Evolutionary conservation across 2,113 vertebrate genomes (phyloP).

Genomic region (Chrysochloris asiatica): DNA sequence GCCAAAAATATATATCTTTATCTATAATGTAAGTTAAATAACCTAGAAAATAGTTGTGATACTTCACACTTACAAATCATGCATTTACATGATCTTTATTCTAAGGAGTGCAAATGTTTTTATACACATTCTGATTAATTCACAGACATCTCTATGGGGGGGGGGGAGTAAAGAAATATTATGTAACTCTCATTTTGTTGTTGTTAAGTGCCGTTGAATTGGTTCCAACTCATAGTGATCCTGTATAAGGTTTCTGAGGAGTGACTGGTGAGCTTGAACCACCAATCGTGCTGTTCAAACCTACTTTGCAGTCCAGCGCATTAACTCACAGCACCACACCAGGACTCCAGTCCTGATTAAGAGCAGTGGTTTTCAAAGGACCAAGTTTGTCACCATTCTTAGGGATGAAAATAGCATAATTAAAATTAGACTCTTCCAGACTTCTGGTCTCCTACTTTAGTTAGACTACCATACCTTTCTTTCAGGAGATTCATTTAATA

Average conservation of each 20-base stretch:
- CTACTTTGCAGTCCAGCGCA: too few relatives aligned
- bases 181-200: not conserved
- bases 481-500: not conserved
- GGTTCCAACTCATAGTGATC: too few relatives aligned
- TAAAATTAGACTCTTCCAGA: slow-evolving; percentile 8
- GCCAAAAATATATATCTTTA: slow-evolving; percentile 70
- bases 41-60: slow-evolving; percentile 68
- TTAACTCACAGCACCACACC: too few relatives aligned
- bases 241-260: too few relatives aligned
- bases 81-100: slow-evolving; percentile 53
- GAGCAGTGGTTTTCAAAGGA: slow-evolving; percentile 10
- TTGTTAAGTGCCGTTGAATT: too few relatives aligned
- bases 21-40: slow-evolving; percentile 66
- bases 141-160: not conserved
- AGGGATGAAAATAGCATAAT: not conserved
- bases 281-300: too few relatives aligned
- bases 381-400: not conserved
- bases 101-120: slow-evolving; percentile 51
- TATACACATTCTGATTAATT: slow-evolving; percentile 33
- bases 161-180: slow-evolving; percentile 1
- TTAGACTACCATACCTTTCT: not conserved
- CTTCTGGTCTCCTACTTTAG: not conserved
- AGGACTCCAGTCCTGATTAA: too few relatives aligned
- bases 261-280: too few relatives aligned
- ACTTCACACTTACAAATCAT: slow-evolving; percentile 61